Conservation (phyloP, 2,797 vertebrate species). For the Tangara arthus region DNA sequence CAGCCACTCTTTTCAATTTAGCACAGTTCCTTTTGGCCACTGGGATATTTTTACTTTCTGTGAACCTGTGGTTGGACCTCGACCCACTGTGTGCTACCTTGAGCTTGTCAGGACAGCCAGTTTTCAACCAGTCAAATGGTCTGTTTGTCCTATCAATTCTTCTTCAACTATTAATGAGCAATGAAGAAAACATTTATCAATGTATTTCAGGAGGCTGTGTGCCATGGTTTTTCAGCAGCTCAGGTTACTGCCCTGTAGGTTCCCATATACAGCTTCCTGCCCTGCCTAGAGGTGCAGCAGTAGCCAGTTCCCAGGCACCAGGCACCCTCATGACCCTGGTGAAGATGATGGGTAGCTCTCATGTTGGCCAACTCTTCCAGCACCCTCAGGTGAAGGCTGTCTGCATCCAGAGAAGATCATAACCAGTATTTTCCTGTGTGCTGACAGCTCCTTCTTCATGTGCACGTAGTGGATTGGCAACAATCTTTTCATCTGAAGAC, state of each 20-base stretch:
- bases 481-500: background rate
- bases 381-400: background rate
- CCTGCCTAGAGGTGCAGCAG: background rate
- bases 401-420: background rate
- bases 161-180: background rate
- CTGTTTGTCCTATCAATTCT: background rate
- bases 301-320: background rate
- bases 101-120: background rate
- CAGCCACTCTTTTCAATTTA: background rate
- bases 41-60: background rate
- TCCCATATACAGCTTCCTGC: background rate
- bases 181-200: background rate
- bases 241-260: background rate
- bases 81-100: background rate
- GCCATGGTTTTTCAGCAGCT: background rate
- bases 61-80: background rate
- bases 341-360: background rate
- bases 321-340: background rate
- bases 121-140: background rate
- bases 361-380: background rate
- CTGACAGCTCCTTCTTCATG: background rate
- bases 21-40: background rate
- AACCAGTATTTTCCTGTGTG: background rate
- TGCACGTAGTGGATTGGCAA: background rate
- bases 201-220: background rate